These are phyloP conservation scores for Eurois occulta DNA, from an alignment of 2,888 invertebrate genomes.

Conservation along the genomic window DNA sequence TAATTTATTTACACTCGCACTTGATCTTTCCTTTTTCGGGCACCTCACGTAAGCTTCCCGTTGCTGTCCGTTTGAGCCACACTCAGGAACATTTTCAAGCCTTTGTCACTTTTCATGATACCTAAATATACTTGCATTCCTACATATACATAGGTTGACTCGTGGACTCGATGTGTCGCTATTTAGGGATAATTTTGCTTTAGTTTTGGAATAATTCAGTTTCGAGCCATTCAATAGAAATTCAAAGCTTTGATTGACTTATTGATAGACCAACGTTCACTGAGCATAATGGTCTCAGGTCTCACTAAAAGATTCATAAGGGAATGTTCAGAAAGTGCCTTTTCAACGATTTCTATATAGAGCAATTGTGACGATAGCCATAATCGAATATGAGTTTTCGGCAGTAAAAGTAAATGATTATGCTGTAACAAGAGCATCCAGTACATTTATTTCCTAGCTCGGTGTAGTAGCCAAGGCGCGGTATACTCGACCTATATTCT, in stretches of 20 bases:
- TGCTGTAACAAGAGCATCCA: constrained; percentile 41
- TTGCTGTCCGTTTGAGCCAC: constrained; percentile 29
- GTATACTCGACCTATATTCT: constrained; percentile 81
- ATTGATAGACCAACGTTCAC: constrained; percentile 23
- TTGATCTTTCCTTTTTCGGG: constrained; percentile 49
- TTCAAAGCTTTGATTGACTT: constrained; percentile 13
- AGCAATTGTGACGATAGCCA: constrained; percentile 13
- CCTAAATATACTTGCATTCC: background rate
- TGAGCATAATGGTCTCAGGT: constrained; percentile 4
- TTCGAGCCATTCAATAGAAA: background rate
- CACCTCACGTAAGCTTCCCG: constrained; percentile 28
- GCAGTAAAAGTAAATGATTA: constrained; percentile 40
- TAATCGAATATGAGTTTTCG: constrained; percentile 33
- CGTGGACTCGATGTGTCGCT: background rate
- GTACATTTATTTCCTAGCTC: constrained; percentile 50
- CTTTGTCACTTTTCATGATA: background rate
- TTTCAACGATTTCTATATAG: constrained; percentile 7
- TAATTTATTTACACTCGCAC: constrained; percentile 58
- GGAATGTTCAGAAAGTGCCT: constrained; percentile 7
- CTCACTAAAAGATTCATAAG: constrained; percentile 29
- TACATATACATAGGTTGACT: background rate
- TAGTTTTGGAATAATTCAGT: background rate
- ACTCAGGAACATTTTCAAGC: constrained; percentile 31
- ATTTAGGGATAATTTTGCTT: constrained; percentile 1
- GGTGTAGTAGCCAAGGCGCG: constrained; percentile 63